Conservation (phyloP, 2,797 vertebrate species). For the Moxostoma hubbsi region DNA sequence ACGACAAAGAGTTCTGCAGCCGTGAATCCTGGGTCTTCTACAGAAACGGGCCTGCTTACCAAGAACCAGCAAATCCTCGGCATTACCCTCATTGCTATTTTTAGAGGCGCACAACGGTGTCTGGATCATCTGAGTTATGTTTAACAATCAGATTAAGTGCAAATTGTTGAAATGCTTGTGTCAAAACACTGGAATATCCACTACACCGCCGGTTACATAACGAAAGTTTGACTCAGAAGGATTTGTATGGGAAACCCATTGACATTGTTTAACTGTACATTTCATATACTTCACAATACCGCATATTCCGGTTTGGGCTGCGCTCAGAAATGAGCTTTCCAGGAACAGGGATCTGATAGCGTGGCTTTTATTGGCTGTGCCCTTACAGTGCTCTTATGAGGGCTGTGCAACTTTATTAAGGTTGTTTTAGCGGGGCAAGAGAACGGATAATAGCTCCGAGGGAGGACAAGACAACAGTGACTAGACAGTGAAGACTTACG, state of each 20-base stretch:
- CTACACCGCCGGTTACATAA: neutral
- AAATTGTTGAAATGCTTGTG: conserved; percentile 13
- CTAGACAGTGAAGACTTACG: neutral
- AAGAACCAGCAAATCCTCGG: too few relatives aligned
- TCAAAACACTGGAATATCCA: neutral
- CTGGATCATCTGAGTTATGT: conserved; percentile 45
- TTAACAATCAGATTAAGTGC: conserved; percentile 41
- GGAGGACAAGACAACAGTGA: neutral
- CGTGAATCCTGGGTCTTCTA: too few relatives aligned
- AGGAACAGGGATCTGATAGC: conserved; percentile 29
- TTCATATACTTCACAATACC: conserved; percentile 1
- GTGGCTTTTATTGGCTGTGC: neutral
- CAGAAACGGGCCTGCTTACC: too few relatives aligned
- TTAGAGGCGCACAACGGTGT: conserved; percentile 20
- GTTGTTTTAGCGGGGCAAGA: conserved; percentile 26
- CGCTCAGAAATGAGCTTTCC: conserved; percentile 17
- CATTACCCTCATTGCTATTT: too few relatives aligned
- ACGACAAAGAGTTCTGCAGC: neutral
- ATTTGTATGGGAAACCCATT: conserved; percentile 8
- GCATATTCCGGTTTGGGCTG: neutral
- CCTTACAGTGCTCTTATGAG: conserved; percentile 11
- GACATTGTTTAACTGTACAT: neutral
- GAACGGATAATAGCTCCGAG: neutral
- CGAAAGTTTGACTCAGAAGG: neutral
- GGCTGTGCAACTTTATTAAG: conserved; percentile 34